Base-by-base conservation (phyloP, 2,888 invertebrate species). In the Apamea crenata region DNA sequence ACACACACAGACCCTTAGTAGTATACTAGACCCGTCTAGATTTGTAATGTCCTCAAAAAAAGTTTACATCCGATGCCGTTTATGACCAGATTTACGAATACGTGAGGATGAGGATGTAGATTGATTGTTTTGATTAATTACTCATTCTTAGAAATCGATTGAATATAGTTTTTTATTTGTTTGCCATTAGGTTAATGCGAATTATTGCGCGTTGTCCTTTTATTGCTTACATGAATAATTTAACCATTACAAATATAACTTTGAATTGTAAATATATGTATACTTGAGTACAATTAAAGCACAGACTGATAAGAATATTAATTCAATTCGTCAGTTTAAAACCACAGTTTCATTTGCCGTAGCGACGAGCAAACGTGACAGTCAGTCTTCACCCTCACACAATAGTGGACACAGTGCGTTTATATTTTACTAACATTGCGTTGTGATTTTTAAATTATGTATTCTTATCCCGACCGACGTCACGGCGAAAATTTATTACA, bases 401-500 rank as follows among this genome's bases (percentile, higher is more conserved):
- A 87, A 78, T 65, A 82, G 84, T 73, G 73, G 80, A 69, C 86
- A 59, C 67, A 82, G 77, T 82, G 73, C 83, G 80, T 76, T 74
- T 44, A 84, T 40, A 75, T 82, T 85, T 65, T 74, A 82, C 50
- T 65, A 76, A 82, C 82, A 79, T 70, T 71, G 79, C 66, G 69
- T 82, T 78, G 83, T 88, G 74, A 78, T 84, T 80, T 81, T 66
- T 80, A 88, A 79, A 90, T 92, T 91, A 85, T 73, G 91, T 91
- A 91, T 91, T 90, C 92, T 70, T 80, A 90, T 88, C 90, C 87
- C 84, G 86, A 86, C 47, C 81, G 47, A 89, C 90, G 91, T 92
- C 92, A 90, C 88, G 85, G 84, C 81, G 73, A 76, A 86, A 87
- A 91, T 91, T 91, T 92, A 92, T 91, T 90, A 90, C 89, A 72